Percentiles rank a stretch among this genome's conserved stretches.
These are phyloP conservation scores for Tridacna crocea DNA, from an alignment of 2,888 invertebrate genomes.

Conservation along the genomic window DNA sequence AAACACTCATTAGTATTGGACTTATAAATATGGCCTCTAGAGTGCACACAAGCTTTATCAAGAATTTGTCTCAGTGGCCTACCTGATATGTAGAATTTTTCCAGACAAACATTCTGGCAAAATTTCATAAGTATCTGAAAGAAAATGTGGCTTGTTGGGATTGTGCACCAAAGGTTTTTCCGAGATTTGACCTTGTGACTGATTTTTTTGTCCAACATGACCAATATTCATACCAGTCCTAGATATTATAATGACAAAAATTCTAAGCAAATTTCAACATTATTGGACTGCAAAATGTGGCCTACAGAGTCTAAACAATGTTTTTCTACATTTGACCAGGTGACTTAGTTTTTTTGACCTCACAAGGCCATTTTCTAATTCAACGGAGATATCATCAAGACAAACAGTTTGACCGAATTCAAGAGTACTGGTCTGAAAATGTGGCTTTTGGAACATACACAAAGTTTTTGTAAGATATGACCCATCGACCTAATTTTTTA, in stretches of 20 bases:
- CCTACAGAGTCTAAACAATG: neutral
- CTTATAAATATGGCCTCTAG: neutral
- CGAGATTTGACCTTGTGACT: too few species aligned
- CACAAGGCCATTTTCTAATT: neutral
- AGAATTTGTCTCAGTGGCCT: neutral
- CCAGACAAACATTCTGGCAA: too few species aligned
- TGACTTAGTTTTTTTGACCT: neutral
- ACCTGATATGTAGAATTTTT: too few species aligned
- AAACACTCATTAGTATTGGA: too few species aligned
- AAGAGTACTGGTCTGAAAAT: neutral
- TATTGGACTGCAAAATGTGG: neutral
- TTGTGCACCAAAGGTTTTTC: too few species aligned
- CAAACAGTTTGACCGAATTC: neutral
- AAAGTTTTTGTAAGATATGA: too few species aligned
- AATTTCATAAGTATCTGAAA: too few species aligned
- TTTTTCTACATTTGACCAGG: neutral
- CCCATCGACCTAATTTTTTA: too few species aligned
- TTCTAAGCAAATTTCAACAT: neutral
- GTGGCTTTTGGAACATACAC: neutral
- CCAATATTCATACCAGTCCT: neutral
- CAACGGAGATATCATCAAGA: neutral
- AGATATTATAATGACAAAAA: neutral
- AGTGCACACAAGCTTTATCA: neutral
- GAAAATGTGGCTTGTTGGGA: too few species aligned
- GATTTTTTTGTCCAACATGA: too few species aligned